phyloP scores from a whole-genome alignment of 2,888 invertebrate genomes.

The Trypoxylon attenuatum region DNA sequence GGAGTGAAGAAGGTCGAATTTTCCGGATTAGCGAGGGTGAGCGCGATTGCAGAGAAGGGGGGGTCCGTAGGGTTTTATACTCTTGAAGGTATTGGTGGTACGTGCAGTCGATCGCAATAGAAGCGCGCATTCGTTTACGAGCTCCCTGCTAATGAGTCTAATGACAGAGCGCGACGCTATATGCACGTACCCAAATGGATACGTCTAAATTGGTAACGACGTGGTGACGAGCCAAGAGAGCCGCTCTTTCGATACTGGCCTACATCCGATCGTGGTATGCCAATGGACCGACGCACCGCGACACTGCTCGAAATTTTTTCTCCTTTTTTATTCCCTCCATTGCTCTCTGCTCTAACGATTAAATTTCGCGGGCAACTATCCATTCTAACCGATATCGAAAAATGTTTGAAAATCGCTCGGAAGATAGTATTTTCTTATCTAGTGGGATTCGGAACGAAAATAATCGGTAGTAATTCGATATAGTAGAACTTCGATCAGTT shows the following conservation, averaged over 20 bases:
- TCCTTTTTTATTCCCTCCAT: constrained; percentile 25
- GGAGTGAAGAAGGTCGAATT: no score
- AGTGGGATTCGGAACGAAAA: no score
- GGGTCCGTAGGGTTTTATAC: no score
- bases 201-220: constrained; percentile 64
- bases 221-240: constrained; percentile 51
- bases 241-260: constrained; percentile 49
- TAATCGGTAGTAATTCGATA: no score
- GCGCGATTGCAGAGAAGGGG: no score
- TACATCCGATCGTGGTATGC: constrained; percentile 48
- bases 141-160: constrained; percentile 53
- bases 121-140: constrained; percentile 22
- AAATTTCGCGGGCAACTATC: no score
- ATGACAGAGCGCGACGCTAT: constrained; percentile 48
- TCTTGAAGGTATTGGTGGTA: constrained; percentile 10
- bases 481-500: no score
- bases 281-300: constrained; percentile 28
- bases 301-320: constrained; percentile 45
- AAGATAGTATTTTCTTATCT: no score
- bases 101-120: constrained; percentile 14
- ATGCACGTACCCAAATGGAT: constrained; percentile 59
- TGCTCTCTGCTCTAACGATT: constrained; percentile 19
- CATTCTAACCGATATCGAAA: no score
- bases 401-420: no score
- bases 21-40: no score